Percentiles rank a stretch among this genome's conserved stretches.
phyloP scores from a whole-genome alignment of 1,140 invertebrate species.

The Brachionus plicatilis region DNA sequence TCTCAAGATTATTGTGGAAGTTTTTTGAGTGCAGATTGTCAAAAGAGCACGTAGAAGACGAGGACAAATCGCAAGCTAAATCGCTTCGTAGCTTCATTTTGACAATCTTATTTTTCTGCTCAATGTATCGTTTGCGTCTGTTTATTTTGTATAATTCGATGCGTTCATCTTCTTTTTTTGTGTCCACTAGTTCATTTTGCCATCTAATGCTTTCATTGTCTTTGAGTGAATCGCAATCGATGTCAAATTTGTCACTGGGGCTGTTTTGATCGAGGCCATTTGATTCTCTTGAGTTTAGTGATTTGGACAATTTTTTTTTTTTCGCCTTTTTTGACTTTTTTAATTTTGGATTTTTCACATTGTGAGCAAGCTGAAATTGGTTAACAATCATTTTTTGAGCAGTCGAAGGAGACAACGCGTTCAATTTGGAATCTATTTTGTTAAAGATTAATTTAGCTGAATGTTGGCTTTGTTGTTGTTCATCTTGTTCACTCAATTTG shows the following conservation, averaged over 20 bases:
- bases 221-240: neutral
- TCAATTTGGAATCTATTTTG: neutral
- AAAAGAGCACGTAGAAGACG: conserved; percentile 6
- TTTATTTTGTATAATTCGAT: conserved; percentile 38
- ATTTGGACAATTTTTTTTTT: neutral
- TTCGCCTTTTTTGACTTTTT: neutral
- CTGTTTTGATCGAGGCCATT: neutral
- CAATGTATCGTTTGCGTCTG: conserved; percentile 28
- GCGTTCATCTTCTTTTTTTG: neutral
- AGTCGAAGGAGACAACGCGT: neutral
- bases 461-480: neutral
- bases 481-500: neutral
- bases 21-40: neutral
- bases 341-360: neutral
- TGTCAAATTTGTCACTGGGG: neutral
- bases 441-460: neutral
- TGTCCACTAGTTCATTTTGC: conserved; percentile 2
- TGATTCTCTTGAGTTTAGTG: neutral
- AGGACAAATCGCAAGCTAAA: neutral
- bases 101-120: neutral
- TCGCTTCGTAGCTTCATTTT: neutral
- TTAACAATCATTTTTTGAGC: neutral
- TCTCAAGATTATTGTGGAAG: neutral
- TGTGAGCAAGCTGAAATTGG: neutral
- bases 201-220: conserved; percentile 7